Evolutionary conservation across 2,113 vertebrate genomes (phyloP).

Genomic region (Rhodinocichla rosea): DNA sequence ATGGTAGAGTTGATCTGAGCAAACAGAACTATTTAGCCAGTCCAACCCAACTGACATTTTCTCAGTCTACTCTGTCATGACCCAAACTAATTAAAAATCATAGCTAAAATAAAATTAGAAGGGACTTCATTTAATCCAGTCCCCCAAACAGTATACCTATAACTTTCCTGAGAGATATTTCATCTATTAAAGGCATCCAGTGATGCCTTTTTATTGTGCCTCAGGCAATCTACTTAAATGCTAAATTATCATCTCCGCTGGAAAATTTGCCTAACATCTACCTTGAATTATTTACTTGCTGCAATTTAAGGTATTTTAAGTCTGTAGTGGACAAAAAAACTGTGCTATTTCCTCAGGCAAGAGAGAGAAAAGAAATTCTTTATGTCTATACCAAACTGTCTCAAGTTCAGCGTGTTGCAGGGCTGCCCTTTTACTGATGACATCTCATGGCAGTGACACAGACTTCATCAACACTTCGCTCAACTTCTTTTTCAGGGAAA

Average conservation of each 20-base stretch:
- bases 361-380: background rate
- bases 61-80: background rate
- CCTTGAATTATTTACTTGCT: background rate
- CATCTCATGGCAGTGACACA: background rate
- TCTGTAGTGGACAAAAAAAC: background rate
- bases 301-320: background rate
- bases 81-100: conserved; percentile 14
- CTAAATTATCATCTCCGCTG: background rate
- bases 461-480: background rate
- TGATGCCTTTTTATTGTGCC: background rate
- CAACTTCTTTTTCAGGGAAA: background rate
- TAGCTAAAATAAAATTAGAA: background rate
- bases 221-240: background rate
- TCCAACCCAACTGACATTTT: background rate
- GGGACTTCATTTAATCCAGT: background rate
- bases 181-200: background rate
- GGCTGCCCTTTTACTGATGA: background rate
- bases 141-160: background rate
- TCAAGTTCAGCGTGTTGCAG: background rate
- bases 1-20: background rate
- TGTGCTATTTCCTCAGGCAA: background rate
- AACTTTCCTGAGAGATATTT: background rate
- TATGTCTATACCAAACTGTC: background rate
- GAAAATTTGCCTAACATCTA: background rate
- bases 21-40: background rate